Evolutionary conservation across 2,113 vertebrate species (phyloP).

Genomic region (Cephalophus harveyi): DNA sequence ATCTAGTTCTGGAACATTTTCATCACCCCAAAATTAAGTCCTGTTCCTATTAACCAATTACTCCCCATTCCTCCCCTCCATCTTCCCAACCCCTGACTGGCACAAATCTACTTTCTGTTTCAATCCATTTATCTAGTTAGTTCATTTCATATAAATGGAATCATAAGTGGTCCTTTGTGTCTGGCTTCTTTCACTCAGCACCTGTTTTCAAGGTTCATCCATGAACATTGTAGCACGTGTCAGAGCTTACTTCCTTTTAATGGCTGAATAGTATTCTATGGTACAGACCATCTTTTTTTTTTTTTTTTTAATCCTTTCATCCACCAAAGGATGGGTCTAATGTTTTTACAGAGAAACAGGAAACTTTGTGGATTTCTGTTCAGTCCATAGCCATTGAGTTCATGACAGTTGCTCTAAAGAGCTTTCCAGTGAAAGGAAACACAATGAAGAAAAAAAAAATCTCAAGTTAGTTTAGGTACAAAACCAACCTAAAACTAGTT

Average conservation of each 20-base stretch:
- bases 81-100: neutral
- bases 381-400: neutral
- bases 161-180: neutral
- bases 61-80: too few species aligned
- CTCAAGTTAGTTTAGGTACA: too few species aligned
- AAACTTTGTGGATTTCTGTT: neutral
- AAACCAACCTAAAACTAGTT: neutral
- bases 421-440: neutral
- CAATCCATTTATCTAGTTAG: neutral
- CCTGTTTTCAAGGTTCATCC: neutral
- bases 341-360: neutral
- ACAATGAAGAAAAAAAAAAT: neutral
- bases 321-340: neutral
- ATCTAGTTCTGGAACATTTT: neutral
- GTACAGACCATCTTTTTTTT: neutral
- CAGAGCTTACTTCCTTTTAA: neutral
- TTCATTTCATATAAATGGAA: fast-evolving
- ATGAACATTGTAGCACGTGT: fast-evolving
- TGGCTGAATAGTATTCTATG: neutral
- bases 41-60: neutral
- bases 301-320: neutral
- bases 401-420: neutral
- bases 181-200: neutral
- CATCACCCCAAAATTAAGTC: neutral
- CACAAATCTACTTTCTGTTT: neutral